These are phyloP conservation scores for Pyrochroa serraticornis DNA, from an alignment of 2,888 invertebrate genomes.

Conservation along the genomic window DNA sequence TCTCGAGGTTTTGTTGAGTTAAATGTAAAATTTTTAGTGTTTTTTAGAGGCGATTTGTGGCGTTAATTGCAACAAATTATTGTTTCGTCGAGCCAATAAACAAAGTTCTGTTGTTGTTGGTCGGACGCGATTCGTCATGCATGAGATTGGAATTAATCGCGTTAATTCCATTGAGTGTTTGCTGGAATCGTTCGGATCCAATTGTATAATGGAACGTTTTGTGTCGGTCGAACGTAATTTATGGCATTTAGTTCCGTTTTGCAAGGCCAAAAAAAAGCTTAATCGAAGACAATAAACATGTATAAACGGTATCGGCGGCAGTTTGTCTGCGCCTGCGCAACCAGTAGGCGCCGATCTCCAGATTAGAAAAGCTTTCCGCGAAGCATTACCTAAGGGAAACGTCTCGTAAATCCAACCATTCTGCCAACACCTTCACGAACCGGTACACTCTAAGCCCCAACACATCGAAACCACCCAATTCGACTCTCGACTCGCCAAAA, in stretches of 20 bases:
- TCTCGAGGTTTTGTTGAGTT: too few species aligned
- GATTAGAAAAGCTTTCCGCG: conserved; percentile 26
- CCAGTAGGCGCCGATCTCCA: conserved; percentile 30
- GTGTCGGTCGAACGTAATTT: conserved; percentile 10
- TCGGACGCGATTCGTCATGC: conserved; percentile 18
- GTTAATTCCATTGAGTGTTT: too few species aligned
- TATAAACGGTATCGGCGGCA: conserved; percentile 29
- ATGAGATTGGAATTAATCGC: conserved; percentile 11
- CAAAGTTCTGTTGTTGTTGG: conserved; percentile 16
- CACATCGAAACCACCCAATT: too few species aligned
- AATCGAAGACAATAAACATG: conserved; percentile 28
- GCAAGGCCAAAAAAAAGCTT: conserved; percentile 30
- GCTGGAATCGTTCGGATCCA: conserved; percentile 22
- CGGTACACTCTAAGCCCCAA: too few species aligned
- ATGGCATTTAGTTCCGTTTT: conserved; percentile 32
- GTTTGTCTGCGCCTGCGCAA: conserved; percentile 34
- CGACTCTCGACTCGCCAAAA: too few species aligned
- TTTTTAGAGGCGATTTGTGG: not conserved
- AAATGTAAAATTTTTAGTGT: too few species aligned
- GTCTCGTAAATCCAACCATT: not conserved
- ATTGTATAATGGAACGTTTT: conserved; percentile 8
- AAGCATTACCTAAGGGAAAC: conserved; percentile 14
- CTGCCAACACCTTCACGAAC: not conserved
- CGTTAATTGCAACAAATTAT: too few species aligned
- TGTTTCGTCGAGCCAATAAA: too few species aligned